Evolutionary conservation across 2,797 vertebrate species (phyloP).

Genomic region (Poecile montanus): DNA sequence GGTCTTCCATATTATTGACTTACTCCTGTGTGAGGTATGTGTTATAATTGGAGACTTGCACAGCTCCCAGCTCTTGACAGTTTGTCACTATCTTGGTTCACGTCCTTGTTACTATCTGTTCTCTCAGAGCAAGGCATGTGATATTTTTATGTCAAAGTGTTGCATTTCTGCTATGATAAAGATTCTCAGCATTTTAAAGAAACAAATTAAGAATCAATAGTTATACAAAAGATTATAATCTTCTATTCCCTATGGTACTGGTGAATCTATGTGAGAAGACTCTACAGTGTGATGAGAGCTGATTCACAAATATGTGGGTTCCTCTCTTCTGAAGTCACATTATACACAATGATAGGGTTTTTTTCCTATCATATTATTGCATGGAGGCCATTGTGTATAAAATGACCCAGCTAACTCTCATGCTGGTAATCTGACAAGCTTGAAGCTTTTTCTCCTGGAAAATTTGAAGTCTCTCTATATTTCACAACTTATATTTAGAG

Average conservation of each 20-base stretch:
- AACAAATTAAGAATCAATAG: not conserved
- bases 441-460: not conserved
- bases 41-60: not conserved
- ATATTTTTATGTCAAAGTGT: not conserved
- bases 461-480: not conserved
- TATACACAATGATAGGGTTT: not conserved
- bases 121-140: not conserved
- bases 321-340: not conserved
- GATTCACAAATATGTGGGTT: not conserved
- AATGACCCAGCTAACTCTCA: not conserved
- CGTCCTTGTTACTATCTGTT: slow-evolving; percentile 1
- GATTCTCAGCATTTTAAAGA: not conserved
- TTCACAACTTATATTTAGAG: not conserved
- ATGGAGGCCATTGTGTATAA: not conserved
- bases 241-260: not conserved
- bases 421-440: not conserved
- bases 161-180: not conserved
- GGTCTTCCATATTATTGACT: slow-evolving; percentile 99
- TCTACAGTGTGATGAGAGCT: not conserved
- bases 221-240: not conserved
- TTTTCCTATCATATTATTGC: not conserved
- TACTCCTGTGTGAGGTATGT: slow-evolving; percentile 94
- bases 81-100: not conserved
- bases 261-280: not conserved
- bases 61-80: not conserved